Conservation (phyloP, 1,140 invertebrate genomes). For the Plutomurus gul region DNA sequence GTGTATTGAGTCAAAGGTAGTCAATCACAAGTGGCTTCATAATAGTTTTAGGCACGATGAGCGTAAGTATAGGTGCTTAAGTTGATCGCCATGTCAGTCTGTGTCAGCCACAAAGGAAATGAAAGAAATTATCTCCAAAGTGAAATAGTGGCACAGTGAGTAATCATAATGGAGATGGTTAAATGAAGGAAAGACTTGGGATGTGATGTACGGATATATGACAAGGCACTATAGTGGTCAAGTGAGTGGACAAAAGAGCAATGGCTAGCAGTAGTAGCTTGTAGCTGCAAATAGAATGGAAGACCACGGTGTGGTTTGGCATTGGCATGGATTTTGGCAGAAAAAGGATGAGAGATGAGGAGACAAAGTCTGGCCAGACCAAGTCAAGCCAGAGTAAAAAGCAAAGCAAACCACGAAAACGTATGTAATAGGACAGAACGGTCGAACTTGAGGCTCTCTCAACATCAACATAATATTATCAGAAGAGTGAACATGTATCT, state of each 20-base stretch:
- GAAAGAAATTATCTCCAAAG: slow-evolving; percentile 11
- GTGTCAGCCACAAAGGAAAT: slow-evolving; percentile 8
- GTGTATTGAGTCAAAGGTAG: too few species aligned
- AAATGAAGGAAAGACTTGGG: too few species aligned
- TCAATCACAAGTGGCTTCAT: not conserved
- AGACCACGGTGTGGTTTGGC: not conserved
- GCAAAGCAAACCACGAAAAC: not conserved
- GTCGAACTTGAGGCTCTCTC: not conserved
- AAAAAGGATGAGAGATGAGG: slow-evolving; percentile 28
- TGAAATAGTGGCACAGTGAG: slow-evolving; percentile 2
- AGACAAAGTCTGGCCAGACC: slow-evolving; percentile 16
- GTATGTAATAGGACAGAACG: not conserved
- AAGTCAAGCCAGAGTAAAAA: not conserved
- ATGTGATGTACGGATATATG: too few species aligned
- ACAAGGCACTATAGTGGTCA: too few species aligned
- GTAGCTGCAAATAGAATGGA: not conserved
- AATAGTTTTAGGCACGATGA: too few species aligned
- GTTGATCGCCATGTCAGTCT: not conserved
- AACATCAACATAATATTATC: not conserved
- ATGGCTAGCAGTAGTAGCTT: not conserved
- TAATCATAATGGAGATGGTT: too few species aligned
- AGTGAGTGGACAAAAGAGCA: slow-evolving; percentile 7
- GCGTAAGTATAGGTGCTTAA: too few species aligned
- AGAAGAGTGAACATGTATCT: not conserved
- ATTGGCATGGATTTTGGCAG: slow-evolving; percentile 23